Base-by-base conservation (phyloP, 2,797 vertebrate species). In the Lutjanus campechanus region DNA sequence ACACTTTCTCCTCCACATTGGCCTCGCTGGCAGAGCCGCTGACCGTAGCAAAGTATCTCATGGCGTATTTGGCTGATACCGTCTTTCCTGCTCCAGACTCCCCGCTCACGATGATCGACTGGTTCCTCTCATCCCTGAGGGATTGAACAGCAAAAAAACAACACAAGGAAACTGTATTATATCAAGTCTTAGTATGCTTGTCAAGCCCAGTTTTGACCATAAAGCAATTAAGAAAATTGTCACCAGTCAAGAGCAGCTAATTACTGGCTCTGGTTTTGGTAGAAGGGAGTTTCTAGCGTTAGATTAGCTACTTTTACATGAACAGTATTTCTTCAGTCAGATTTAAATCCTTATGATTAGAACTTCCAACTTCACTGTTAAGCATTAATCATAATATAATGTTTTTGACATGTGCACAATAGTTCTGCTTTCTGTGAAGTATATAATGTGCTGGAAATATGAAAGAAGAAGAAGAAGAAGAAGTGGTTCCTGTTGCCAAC, bases 31-130 rank as follows among this genome's bases (percentile, higher is more conserved):
- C 96, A 25, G 98, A 97, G 11, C 98, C 98, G 54, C 98, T 99
- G 82, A 99, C 98, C 0, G 98, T 99, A 25, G 98, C 98, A 55
- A 99, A 99, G 92, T 99, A 99, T 70, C 98, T 95, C 98, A 99
- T 99, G 82, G 98, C 98, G 13, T 99, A 99, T 89, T 99, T 99
- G 25, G 98, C 98, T 8, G 98, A 99, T 12, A 99, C 98, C 0
- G 98, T 99, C 94, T 99, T 99, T 12, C 98, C 98, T 4, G 98
- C 98, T 36, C 98, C 98, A 0, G 98, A 99, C 79, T 99, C 98
- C 46, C 98, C 98, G 4, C 98, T 99, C 85, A 99, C 98, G 71
- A 99, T 99, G 89, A 99, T 99, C 0, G 98, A 99, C 95, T 99
- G 98, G 92, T 99, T 99, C 74, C 98, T 93, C 85, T 99, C 98